A percentile compares a stretch with the other conserved stretches of the same genome.
phyloP scores from a whole-genome alignment of 2,113 vertebrate genomes.

The Dryoscopus gambensis region DNA sequence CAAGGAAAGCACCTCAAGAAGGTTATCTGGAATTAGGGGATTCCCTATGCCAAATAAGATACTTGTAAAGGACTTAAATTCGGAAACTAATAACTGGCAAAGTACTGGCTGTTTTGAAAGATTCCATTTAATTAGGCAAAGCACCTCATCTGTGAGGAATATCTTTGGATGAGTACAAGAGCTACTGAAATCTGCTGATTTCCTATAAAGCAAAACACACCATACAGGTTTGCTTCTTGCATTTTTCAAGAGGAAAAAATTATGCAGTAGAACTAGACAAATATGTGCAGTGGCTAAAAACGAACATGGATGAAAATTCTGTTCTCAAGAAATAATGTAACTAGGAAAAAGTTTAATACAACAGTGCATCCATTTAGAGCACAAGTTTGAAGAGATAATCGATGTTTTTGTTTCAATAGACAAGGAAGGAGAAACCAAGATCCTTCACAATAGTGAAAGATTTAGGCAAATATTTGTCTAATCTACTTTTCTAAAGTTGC shows the following conservation, averaged over 20 bases:
- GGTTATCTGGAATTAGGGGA: background rate
- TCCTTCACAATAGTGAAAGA: background rate
- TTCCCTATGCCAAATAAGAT: background rate
- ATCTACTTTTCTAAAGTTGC: background rate
- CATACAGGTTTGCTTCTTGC: background rate
- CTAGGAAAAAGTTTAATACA: background rate
- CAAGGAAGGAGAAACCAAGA: background rate
- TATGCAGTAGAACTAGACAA: background rate
- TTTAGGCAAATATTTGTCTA: background rate
- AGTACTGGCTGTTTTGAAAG: background rate
- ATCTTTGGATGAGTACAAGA: background rate
- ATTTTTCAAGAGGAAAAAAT: background rate
- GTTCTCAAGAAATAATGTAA: background rate
- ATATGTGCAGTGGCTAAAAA: fast-evolving
- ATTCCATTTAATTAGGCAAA: background rate
- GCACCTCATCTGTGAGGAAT: background rate
- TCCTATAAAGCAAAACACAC: background rate
- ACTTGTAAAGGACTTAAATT: background rate
- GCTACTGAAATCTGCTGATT: background rate
- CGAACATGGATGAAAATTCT: background rate
- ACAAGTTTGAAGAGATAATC: background rate
- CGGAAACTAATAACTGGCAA: background rate
- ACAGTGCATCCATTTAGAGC: background rate
- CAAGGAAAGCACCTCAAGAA: background rate
- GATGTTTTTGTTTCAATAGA: background rate